Evolutionary conservation across 2,888 invertebrate species (phyloP), one percentile per base, ranked within the genome.

Genomic region (Plebejus anna): DNA sequence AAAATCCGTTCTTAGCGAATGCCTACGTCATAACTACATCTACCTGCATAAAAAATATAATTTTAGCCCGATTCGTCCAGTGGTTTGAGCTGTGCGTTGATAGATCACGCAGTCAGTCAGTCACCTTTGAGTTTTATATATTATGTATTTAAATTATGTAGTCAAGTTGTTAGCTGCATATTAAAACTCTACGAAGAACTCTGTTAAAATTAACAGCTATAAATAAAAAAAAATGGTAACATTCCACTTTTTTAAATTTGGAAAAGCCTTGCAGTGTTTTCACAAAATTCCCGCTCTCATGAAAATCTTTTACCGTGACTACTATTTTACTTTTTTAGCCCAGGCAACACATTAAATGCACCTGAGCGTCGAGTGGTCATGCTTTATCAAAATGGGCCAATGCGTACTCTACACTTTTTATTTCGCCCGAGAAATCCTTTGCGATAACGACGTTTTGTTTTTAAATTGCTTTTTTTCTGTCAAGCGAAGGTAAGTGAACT

Each of bases 301-400:
- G n/a, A 4, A 32, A 66, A 47, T 13, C 16, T 22, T 75, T 32
- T 32, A 32, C 32, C 47, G 73, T 55, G 55, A 22, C 47, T 47
- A 70, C 55, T 51, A 75, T 70, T 32, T 47, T 66, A 66, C 66
- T 42, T 70, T 66, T 61, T 75, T 70, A 75, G 2, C 32, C 81
- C 80, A 78, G 22, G 76, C 79, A 78, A 79, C 78, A 80, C 79
- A 80, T 77, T 79, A 78, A 80, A 80, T 82, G 81, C 84, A 84
- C 85, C 84, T 85, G 85, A 83, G 82, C 80, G 80, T 82, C 80
- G 82, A 88, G 84, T 88, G 87, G 86, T 84, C 88, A 73, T 86
- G 82, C 86, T 90, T 92, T 93, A 93, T 93, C 93, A 88, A 94
- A 92, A 92, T 92, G 83, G 93, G 93, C 91, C 93, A 94, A 89